Base-by-base conservation (phyloP, 2,113 vertebrate species). In the Abramis brama region DNA sequence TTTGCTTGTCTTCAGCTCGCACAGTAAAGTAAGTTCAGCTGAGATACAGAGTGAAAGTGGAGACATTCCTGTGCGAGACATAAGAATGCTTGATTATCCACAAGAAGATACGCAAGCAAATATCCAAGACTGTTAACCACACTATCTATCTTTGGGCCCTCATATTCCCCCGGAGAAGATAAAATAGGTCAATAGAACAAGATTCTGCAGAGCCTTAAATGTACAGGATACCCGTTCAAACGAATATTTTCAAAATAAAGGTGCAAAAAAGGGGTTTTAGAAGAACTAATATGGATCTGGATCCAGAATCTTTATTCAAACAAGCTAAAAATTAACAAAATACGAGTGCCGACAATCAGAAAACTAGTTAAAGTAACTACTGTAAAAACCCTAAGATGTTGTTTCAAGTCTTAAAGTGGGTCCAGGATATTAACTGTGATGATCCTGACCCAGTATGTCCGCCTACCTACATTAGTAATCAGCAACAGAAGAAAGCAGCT, bases 111-210 rank as follows among this genome's bases (percentile, higher is more conserved):
- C 2, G 21, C 64, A 68, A 68, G 45, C 60, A 64, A 82, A 52
- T 6, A 45, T 80, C 59, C 62, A 70, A 6, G 1, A 64, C 12
- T 47, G 64, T 60, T 47, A 11, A n/a, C 19, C 8, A n/a, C 75
- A 43, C 75, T 33, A 17, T 55, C 36, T 52, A 62, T 75, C 57
- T 50, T 33, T 47, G 8, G 59, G 59, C 74, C 25, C 59, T 66
- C 50, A 25, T 39, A n/a, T 36, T 68, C 75, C 75, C 12, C 47
- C 5, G 2, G 84, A 50, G 84, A 70, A 68, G 13, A 33, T 78
- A 50, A 79, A 79, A 52, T 85, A 47, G 74, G 75, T 85, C 75
- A 85, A 68, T 55, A 66, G 74, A 68, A 66, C 74, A 85, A 78
- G 47, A 50, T 43, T 25, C 45, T 52, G 27, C 43, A 78, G 60